Percentiles rank a stretch among this genome's conserved stretches.
Conservation (phyloP, 2,888 invertebrate species). For the Watsonalla binaria region DNA sequence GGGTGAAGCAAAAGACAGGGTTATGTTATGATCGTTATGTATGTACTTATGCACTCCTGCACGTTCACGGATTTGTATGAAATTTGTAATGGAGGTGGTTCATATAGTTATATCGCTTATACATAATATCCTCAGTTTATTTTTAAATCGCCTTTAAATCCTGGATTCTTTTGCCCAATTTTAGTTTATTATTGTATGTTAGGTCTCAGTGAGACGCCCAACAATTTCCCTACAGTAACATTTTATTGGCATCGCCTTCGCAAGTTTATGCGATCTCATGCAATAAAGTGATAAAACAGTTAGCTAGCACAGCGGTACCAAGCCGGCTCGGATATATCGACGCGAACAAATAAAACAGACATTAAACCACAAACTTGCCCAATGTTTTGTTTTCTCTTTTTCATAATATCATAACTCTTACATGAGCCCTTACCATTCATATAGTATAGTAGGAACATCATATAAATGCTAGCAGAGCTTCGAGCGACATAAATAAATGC, state of each 20-base stretch:
- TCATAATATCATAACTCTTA: slow-evolving; percentile 43
- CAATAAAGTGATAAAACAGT: slow-evolving; percentile 78
- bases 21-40: too few relatives aligned
- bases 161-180: not conserved
- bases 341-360: slow-evolving; percentile 69
- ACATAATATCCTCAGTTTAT: too few relatives aligned
- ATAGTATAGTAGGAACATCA: too few relatives aligned
- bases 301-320: slow-evolving; percentile 62
- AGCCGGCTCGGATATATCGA: slow-evolving; percentile 67
- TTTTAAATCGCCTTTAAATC: too few relatives aligned
- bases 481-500: too few relatives aligned
- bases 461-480: too few relatives aligned
- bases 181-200: slow-evolving; percentile 14
- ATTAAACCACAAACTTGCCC: slow-evolving; percentile 66
- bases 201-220: slow-evolving; percentile 23
- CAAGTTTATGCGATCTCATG: slow-evolving; percentile 72
- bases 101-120: too few relatives aligned
- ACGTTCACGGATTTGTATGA: too few relatives aligned
- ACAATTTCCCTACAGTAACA: slow-evolving; percentile 51
- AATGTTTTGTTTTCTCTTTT: slow-evolving; percentile 66
- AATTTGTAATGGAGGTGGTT: too few relatives aligned
- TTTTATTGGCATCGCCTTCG: slow-evolving; percentile 62
- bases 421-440: slow-evolving; percentile 17
- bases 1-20: too few relatives aligned
- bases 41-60: too few relatives aligned